Evolutionary conservation across 2,797 vertebrate genomes (phyloP), one percentile per base, ranked within the genome.

Genomic region (Microchirus variegatus): DNA sequence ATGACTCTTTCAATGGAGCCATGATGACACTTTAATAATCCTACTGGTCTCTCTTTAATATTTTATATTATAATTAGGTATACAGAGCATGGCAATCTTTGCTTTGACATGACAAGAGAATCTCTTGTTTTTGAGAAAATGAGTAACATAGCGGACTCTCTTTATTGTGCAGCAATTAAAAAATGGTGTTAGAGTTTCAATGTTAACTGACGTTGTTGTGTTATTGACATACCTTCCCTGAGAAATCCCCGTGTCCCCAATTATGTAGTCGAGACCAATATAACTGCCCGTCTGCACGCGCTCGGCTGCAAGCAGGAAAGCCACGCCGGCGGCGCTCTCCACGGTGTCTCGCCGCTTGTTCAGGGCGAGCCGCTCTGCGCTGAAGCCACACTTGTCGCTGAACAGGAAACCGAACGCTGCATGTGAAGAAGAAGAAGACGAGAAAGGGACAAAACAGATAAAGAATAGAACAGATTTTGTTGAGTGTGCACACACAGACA

Each of bases 301-400:
- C 2, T 99, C 97, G 0, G 96, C 94, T 11, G 92, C 93, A 0
- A 98, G 89, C 1, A 99, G 94, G 5, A 96, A 90, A 41, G 92
- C 86, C 89, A 94, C 92, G 49, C 98, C 96, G 0, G 98, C 97
- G n/a, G 94, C 87, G 0, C 96, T 97, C 83, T 98, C 96, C 68
- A 98, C 98, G 0, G 92, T 87, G 72, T 96, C 96, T 59, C 95
- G 91, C 36, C 90, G 87, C 70, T 92, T 85, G 88, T 91, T 97
- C 41, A 99, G 82, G 55, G 94, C 42, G 31, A 99, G 95, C 9
- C 89, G 94, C 59, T 99, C 97, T 0, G 80, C 89, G 56, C 94
- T 98, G 89, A 96, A 99, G 53, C 98, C 98, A 72, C 98, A 99
- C 60, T 96, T 97, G 64, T 97, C 97, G 59, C 94, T 97, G 75